Evolutionary conservation across 2,888 invertebrate species (phyloP), one percentile per base, ranked within the genome.

Genomic region (Hyposoter didymator): DNA sequence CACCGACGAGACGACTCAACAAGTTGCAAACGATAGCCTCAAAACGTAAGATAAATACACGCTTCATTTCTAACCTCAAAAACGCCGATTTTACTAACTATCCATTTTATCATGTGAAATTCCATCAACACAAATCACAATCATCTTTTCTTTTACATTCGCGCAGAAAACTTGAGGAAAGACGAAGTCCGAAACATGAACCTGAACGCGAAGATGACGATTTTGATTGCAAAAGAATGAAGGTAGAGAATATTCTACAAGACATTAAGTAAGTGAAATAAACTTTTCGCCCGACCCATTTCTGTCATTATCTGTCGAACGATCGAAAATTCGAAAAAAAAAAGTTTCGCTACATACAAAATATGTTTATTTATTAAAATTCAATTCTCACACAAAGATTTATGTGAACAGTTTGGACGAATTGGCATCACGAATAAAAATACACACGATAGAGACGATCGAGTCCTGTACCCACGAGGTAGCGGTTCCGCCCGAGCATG

Each of bases 381-480:
- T 28, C 6, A 12, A 62, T 22, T 22, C 62, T 22, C 4, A 2
- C 52, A 8, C 14, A 14, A 10, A n/a, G 19, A 64, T 62, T 74
- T n/a, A 32, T 8, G n/a, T 12, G 5, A 80, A 90, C 91, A 97
- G 97, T 90, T 94, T 97, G 88, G 97, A 97, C 69, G 96, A 97
- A 83, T 94, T 97, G 52, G 96, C 96, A 85, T 96, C 98, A 12
- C 96, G 98, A 78, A 98, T 99, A 88, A 96, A 97, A 78, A 96
- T 99, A 32, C 98, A 99, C 93, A 97, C 97, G 3, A 96, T 99
- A 84, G 98, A 99, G 90, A 97, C 99, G 0, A 96, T 97, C 52
- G 98, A 98, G 91, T 97, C 98, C 0, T 99, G 99, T 93, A 97
- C 98, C 17, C 99, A 99, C 93, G 99, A 99, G 95, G 99, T 99